Percentiles rank a stretch among this genome's conserved stretches.
phyloP scores from a whole-genome alignment of 2,113 vertebrate species.

The Tetrao urogallus region DNA sequence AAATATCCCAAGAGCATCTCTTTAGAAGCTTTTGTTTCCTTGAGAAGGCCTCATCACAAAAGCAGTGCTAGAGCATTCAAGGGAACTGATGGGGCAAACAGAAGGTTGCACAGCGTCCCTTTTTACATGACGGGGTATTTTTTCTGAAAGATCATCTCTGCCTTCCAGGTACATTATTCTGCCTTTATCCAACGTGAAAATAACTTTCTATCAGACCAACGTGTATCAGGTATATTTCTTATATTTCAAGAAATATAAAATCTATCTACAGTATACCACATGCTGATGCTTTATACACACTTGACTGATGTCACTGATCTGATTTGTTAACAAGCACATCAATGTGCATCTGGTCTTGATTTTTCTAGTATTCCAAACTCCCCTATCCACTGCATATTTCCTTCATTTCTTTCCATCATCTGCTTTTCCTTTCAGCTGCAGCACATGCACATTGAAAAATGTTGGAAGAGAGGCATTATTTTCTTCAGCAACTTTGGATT shows the following conservation, averaged over 20 bases:
- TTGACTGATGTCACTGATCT: not conserved
- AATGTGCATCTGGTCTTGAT: not conserved
- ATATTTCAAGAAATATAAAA: no score
- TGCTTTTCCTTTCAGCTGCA: not conserved
- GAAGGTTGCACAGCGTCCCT: not conserved
- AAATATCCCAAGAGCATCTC: conserved; percentile 5
- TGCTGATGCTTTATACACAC: not conserved
- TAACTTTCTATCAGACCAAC: not conserved
- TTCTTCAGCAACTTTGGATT: not conserved
- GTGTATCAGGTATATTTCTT: not conserved
- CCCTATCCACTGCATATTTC: not conserved
- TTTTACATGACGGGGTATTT: not conserved
- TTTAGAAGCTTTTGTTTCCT: conserved; percentile 3
- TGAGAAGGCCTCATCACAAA: conserved; percentile 9
- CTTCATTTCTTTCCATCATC: not conserved
- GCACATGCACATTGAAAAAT: fast-evolving
- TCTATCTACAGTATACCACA: not conserved
- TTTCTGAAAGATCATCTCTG: not conserved
- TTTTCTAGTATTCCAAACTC: not conserved
- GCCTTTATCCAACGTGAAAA: not conserved
- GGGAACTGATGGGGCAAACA: conserved; percentile 39
- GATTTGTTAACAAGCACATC: fast-evolving
- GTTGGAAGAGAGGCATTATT: not conserved
- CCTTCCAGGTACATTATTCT: not conserved
- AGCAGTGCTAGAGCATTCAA: not conserved